Base-by-base conservation (phyloP, 2,888 invertebrate species). In the Melieria crassipennis region DNA sequence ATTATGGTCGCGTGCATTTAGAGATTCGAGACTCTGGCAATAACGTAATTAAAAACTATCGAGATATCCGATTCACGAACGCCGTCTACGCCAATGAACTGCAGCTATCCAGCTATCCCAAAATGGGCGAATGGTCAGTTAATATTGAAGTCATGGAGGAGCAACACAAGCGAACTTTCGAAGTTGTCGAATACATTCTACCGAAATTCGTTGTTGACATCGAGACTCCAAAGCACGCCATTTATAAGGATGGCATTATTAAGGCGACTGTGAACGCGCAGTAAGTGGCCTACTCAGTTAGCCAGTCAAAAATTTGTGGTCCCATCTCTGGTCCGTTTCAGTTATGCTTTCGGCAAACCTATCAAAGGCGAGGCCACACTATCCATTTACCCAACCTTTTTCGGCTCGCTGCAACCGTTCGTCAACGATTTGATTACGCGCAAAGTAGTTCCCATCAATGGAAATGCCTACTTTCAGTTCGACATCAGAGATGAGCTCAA, bases 131-230 rank as follows among this genome's bases (percentile, higher is more conserved):
- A 84, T 98, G 97, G 97, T 93, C 92, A 65, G 92, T 97, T 78
- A 91, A 92, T 77, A 91, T 92, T 0, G 89, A 88, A n/a, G 89
- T 92, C 4, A 89, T 90, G 71, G 91, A 90, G 3, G 83, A 85
- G 71, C 70, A 71, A 4, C 78, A 90, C 85, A 78, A 71, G 5
- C 81, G 85, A 69, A 80, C 79, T 9, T 87, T 87, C 71, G 91
- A 94, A 83, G 94, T 98, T 6, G 95, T 96, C 7, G 95, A 96
- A 87, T 97, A 96, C 80, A 93, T 98, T 69, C 87, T 96, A 77
- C 99, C 99, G 0, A 97, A 97, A 84, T 99, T 98, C 87, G 92
- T 97, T 81, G 94, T 99, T 73, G 91, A 91, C 50, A 92, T 99
- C 75, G 91, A 94, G 75, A 91, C 96, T 60, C 94, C 96, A 0